Percentiles rank a stretch among this genome's conserved stretches.
Evolutionary conservation across 1,140 invertebrate species (phyloP).

Genomic region (Calliopsis andreniformis): DNA sequence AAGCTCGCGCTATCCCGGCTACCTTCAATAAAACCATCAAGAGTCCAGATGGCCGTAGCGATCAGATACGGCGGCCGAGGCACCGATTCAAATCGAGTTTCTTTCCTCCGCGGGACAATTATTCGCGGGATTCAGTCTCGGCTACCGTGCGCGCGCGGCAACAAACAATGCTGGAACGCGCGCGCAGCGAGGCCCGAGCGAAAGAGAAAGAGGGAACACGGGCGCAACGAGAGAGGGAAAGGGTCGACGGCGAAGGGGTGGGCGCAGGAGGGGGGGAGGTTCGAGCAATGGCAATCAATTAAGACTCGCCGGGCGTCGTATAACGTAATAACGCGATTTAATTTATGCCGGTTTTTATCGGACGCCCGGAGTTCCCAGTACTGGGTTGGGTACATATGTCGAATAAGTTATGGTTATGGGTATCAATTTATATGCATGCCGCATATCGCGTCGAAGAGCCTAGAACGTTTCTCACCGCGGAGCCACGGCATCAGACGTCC

Average conservation of each 20-base stretch:
- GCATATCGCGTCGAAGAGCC: constrained; percentile 65
- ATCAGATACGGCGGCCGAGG: background rate
- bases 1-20: background rate
- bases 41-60: background rate
- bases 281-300: constrained; percentile 55
- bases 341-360: constrained; percentile 65
- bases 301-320: constrained; percentile 48
- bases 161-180: constrained; percentile 1
- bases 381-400: constrained; percentile 52
- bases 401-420: constrained; percentile 61
- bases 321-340: constrained; percentile 63
- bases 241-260: background rate
- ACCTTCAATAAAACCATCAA: no score
- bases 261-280: background rate
- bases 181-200: background rate
- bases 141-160: background rate
- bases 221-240: no score
- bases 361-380: constrained; percentile 60
- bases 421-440: constrained; percentile 68
- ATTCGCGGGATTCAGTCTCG: background rate
- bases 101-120: constrained; percentile 3
- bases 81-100: constrained; percentile 17
- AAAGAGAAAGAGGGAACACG: background rate
- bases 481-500: constrained; percentile 40
- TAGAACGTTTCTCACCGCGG: constrained; percentile 63